These are phyloP conservation scores for Gymnogyps californianus DNA, from an alignment of 2,113 vertebrate genomes.

Conservation along the genomic window DNA sequence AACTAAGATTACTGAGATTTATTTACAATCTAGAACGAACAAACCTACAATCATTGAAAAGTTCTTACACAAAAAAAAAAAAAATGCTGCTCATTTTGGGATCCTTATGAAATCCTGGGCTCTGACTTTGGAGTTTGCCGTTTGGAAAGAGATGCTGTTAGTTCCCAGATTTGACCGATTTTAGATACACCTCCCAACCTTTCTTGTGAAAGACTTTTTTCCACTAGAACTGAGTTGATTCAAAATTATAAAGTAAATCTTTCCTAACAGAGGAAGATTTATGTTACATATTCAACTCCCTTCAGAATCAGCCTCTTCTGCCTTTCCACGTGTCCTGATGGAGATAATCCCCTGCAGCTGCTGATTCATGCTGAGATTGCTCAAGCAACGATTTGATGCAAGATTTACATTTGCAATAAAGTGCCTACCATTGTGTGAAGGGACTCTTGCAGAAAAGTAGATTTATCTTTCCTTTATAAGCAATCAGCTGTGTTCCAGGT, in stretches of 20 bases:
- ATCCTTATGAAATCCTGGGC: not conserved
- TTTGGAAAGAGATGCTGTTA: not conserved
- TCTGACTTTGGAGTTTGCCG: not conserved
- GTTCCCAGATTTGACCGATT: not conserved
- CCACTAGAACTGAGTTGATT: not conserved
- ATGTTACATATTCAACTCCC: not conserved
- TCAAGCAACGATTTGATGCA: not conserved
- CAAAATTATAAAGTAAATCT: not conserved
- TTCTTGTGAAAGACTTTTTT: not conserved
- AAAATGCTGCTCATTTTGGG: not conserved
- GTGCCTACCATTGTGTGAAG: not conserved
- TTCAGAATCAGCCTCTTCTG: not conserved
- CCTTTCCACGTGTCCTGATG: not conserved
- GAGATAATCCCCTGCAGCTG: slow-evolving; percentile 41
- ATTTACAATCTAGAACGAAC: not conserved
- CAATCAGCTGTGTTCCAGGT: not conserved
- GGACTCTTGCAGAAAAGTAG: slow-evolving; percentile 15
- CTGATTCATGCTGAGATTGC: slow-evolving; percentile 39
- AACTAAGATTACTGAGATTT: not conserved
- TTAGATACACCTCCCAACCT: not conserved
- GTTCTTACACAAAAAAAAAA: not conserved
- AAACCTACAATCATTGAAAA: not conserved
- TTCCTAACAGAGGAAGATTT: not conserved
- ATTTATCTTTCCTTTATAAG: slow-evolving; percentile 5
- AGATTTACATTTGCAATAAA: slow-evolving; percentile 29